Evolutionary conservation across 35 echinoderm and acorn worm genomes (phyloP).

Genomic region (Patiria miniata): DNA sequence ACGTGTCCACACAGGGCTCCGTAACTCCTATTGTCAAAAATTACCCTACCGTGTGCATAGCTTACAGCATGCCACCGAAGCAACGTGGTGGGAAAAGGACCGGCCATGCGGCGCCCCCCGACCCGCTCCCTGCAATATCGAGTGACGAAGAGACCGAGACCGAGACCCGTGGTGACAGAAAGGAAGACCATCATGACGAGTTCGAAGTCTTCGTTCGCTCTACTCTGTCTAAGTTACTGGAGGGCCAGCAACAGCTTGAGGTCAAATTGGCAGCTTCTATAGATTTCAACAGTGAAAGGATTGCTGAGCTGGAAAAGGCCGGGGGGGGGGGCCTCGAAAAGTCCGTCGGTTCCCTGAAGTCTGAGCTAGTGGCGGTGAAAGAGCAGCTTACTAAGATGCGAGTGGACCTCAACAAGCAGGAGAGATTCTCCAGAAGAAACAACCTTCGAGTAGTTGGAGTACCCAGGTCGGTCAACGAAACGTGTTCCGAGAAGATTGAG

Average conservation of each 20-base stretch:
- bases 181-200: neutral
- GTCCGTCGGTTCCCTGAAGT: neutral
- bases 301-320: conserved; percentile 17
- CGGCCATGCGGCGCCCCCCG: neutral
- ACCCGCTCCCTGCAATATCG: neutral
- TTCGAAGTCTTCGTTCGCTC: neutral
- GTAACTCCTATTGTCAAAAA: neutral
- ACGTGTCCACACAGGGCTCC: neutral
- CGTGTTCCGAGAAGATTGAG: neutral
- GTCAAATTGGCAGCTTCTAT: conserved; percentile 14
- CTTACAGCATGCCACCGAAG: neutral
- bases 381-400: neutral
- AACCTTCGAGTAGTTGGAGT: conserved; percentile 50
- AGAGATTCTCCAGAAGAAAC: conserved; percentile 39
- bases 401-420: conserved; percentile 30
- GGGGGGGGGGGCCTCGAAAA: neutral
- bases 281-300: conserved; percentile 28
- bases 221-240: conserved; percentile 9
- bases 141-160: neutral
- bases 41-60: neutral
- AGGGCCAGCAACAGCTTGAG: conserved; percentile 26
- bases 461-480: conserved; percentile 3
- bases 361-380: neutral
- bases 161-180: neutral
- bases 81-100: neutral